These are phyloP conservation scores for Sebastes elongatus DNA, from an alignment of 2,797 vertebrate species.

Conservation along the genomic window DNA sequence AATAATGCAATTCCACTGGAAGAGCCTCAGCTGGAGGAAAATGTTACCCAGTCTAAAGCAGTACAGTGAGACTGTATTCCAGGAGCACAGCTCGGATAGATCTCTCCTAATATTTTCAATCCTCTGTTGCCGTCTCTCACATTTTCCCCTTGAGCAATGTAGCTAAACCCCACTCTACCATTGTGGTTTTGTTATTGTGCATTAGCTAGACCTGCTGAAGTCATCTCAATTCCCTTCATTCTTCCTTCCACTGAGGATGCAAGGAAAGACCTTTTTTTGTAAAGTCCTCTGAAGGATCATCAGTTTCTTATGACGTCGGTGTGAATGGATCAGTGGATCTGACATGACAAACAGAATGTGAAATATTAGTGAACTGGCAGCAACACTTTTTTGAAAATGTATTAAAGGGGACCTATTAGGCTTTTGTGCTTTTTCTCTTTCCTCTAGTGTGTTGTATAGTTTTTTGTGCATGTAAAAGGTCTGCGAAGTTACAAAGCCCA, in stretches of 20 bases:
- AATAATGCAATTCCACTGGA: neutral
- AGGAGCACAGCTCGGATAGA: conserved; percentile 21
- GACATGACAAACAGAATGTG: neutral
- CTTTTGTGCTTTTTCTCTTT: neutral
- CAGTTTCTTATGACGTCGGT: neutral
- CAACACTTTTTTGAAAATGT: too few relatives aligned
- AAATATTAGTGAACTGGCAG: neutral
- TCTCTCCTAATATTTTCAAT: conserved; percentile 4
- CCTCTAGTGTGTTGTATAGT: too few relatives aligned
- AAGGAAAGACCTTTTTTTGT: neutral
- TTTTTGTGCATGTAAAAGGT: neutral
- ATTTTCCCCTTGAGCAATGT: conserved; percentile 6
- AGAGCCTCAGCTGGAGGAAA: neutral
- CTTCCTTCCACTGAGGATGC: neutral
- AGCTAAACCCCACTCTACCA: neutral
- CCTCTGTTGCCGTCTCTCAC: neutral
- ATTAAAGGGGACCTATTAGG: neutral
- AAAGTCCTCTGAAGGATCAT: neutral
- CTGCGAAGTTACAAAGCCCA: neutral
- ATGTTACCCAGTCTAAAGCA: neutral
- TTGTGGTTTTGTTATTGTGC: neutral
- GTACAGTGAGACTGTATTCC: neutral
- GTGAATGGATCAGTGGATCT: neutral
- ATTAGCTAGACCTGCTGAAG: neutral
- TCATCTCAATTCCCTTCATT: neutral